Evolutionary conservation across 1,140 invertebrate genomes (phyloP), one percentile per base, ranked within the genome.

Genomic region (Zaprionus tsacasi): DNA sequence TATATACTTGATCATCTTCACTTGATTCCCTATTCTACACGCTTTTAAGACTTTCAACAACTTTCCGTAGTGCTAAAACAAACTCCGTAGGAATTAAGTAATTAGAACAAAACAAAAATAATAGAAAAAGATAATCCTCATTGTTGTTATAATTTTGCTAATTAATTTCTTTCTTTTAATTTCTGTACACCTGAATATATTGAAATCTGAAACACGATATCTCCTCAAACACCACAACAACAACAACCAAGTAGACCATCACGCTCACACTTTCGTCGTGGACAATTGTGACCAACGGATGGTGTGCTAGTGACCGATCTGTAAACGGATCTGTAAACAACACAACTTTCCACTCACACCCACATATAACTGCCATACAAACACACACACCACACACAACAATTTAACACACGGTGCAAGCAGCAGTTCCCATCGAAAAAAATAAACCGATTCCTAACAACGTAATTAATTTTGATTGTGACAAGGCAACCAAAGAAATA

Each of bases 261-360:
- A 78, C 88, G 91, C 57, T 92, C 91, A 80, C 89, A 90, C 79
- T 92, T 81, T 76, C 91, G 91, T 70, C 82, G 91, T 80, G 91
- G 91, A 77, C 89, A 86, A 59, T 91, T 92, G 78, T 92, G 89
- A 92, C 91, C 88, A 78, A 79, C 78, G 81, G 67, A 74, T 43
- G 91, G 89, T 76, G 81, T 92, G 74, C 89, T 92, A 77, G 79
- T 92, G 57, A 92, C 91, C 78, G 91, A 92, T 82, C 79, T 92
- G 27, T 92, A 91, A 83, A 67, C 38, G 54, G 35, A 79, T 61
- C 68, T 3, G 27, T 54, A 54, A 2, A 59, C 38, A 60, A 27
- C 35, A 54, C 67, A 86, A 67, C 71, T 82, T 82, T 79, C 82
- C 66, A 69, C 43, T 60, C 55, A 75, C 40, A 63, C 40, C 55